Evolutionary conservation across 2,888 invertebrate genomes (phyloP).

Genomic region (Callyntrura sp.): DNA sequence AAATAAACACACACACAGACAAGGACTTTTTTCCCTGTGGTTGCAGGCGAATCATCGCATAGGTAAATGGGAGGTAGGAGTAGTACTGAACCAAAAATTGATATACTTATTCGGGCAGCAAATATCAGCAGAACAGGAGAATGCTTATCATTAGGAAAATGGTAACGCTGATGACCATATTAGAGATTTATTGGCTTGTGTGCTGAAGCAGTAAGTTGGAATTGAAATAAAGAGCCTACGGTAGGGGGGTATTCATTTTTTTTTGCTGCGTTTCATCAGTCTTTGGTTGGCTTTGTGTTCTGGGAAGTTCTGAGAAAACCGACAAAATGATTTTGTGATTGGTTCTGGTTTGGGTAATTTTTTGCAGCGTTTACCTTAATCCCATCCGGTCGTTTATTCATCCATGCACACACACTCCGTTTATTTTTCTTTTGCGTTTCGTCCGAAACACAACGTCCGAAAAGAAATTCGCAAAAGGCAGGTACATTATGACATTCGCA

Average conservation of each 20-base stretch:
- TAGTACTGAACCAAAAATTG: background rate
- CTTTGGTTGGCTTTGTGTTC: too few relatives aligned
- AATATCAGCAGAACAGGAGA: background rate
- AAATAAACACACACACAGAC: background rate
- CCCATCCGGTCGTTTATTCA: background rate
- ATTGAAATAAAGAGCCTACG: background rate
- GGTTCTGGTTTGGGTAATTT: background rate
- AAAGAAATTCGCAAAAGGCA: background rate
- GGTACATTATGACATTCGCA: slow-evolving; percentile 1
- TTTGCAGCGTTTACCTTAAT: slow-evolving; percentile 32
- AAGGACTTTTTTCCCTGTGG: background rate
- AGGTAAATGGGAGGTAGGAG: background rate
- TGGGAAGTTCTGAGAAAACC: slow-evolving; percentile 10
- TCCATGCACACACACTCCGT: too few relatives aligned
- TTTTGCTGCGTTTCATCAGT: background rate
- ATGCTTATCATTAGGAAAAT: background rate
- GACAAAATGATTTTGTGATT: background rate
- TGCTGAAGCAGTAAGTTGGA: background rate
- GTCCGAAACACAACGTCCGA: background rate
- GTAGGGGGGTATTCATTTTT: background rate
- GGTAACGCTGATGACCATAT: slow-evolving; percentile 5
- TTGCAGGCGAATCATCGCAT: background rate
- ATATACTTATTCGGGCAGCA: background rate
- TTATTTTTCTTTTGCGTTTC: slow-evolving; percentile 41
- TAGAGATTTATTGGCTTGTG: slow-evolving; percentile 8